Conservation (phyloP, 2,113 vertebrate species). For the Oxyruncus cristatus region DNA sequence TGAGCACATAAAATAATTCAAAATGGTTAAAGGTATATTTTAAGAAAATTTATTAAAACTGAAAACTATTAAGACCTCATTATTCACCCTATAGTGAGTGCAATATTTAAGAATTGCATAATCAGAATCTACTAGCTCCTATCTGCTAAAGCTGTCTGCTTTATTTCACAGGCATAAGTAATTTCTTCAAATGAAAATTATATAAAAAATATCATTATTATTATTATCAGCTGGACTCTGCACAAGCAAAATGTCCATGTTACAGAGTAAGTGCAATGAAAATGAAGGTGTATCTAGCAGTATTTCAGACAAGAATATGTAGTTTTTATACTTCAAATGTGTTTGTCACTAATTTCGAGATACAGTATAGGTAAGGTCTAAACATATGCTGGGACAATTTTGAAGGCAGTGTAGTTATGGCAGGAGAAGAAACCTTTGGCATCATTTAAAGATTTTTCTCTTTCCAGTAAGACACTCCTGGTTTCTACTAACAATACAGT, state of each 20-base stretch:
- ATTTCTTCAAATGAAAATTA: neutral
- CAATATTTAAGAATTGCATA: neutral
- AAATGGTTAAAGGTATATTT: neutral
- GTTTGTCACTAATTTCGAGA: neutral
- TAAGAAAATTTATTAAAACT: neutral
- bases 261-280: neutral
- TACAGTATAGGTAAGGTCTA: neutral
- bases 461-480: rapidly evolving
- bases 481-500: neutral
- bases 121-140: neutral
- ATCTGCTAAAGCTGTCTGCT: neutral
- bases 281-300: neutral
- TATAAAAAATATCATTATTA: neutral
- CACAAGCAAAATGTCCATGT: neutral
- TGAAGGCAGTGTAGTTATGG: neutral
- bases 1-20: neutral
- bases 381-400: neutral
- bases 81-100: neutral
- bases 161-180: neutral
- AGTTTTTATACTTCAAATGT: neutral
- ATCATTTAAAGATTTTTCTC: neutral
- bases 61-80: neutral
- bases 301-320: neutral
- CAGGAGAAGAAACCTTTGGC: neutral
- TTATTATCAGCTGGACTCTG: neutral